These are phyloP conservation scores for Alitta virens DNA, from an alignment of 2,888 invertebrate genomes.

Conservation along the genomic window DNA sequence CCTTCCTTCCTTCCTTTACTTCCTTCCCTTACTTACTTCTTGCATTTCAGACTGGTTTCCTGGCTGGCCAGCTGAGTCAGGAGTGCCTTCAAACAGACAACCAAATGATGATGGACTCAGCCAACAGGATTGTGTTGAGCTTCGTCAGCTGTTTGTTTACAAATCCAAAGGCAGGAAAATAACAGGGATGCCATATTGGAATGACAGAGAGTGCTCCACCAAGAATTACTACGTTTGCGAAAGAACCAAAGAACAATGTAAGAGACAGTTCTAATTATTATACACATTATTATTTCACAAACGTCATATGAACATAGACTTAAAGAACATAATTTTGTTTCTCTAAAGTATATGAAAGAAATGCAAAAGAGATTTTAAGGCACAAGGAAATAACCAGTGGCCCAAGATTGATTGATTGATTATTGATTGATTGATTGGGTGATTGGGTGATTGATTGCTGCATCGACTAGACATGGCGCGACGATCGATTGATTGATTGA, in stretches of 20 bases:
- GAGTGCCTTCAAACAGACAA: slow-evolving; percentile 64
- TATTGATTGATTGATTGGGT: too few relatives aligned
- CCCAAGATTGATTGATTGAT: too few relatives aligned
- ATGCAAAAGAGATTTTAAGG: too few relatives aligned
- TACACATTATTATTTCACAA: too few relatives aligned
- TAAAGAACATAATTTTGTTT: too few relatives aligned
- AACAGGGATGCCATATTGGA: slow-evolving; percentile 73
- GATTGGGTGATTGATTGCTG: too few relatives aligned
- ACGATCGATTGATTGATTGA: too few relatives aligned
- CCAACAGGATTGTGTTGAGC: slow-evolving; percentile 78
- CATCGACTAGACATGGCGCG: too few relatives aligned
- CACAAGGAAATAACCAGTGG: too few relatives aligned
- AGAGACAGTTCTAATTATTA: slow-evolving; percentile 30
- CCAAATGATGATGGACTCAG: slow-evolving; percentile 81
- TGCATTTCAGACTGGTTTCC: slow-evolving; percentile 73
- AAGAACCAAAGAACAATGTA: slow-evolving; percentile 68
- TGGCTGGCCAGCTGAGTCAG: slow-evolving; percentile 72
- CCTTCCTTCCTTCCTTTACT: slow-evolving; percentile 77
- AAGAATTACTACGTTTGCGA: slow-evolving; percentile 76
- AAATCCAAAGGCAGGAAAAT: slow-evolving; percentile 49
- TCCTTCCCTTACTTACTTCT: neutral
- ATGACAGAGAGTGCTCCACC: slow-evolving; percentile 74
- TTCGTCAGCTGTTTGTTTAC: slow-evolving; percentile 68
- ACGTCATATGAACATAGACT: too few relatives aligned
- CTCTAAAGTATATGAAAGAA: too few relatives aligned